A percentile compares a stretch with the other conserved stretches of the same genome.
Conservation (phyloP, 37 sponge, comb jelly and placozoan genomes). For the Crambe crambe region DNA sequence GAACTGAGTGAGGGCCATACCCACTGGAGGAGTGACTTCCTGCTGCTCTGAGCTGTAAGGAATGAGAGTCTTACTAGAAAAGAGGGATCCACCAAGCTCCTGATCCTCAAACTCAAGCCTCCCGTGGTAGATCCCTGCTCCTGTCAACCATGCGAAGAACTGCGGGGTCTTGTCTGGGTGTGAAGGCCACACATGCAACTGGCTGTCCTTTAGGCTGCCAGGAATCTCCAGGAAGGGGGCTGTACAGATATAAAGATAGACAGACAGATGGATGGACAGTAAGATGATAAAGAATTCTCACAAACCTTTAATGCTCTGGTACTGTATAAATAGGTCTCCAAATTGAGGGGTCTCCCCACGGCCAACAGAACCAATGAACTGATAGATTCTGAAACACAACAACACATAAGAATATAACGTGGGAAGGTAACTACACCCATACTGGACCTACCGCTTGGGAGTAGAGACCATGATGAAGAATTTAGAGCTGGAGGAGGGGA, state of each 20-base stretch:
- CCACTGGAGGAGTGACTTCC: constrained; percentile 45
- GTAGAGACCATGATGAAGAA: constrained; percentile 68
- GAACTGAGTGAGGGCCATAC: constrained; percentile 78
- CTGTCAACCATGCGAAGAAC: constrained; percentile 87
- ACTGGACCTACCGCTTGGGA: constrained; percentile 20
- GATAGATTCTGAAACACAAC: constrained; percentile 68
- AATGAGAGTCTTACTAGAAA: constrained; percentile 41
- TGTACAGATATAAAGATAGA: not conserved
- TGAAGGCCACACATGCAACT: constrained; percentile 68
- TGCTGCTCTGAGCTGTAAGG: constrained; percentile 38
- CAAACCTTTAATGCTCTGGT: constrained; percentile 44
- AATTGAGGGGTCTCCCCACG: constrained; percentile 42
- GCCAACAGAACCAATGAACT: constrained; percentile 74
- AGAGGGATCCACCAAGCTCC: constrained; percentile 38
- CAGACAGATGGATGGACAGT: not conserved
- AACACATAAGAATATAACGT: not conserved
- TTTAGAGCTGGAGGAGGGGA: constrained; percentile 34
- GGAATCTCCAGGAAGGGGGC: constrained; percentile 77
- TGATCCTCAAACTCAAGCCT: constrained; percentile 38
- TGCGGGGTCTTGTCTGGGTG: constrained; percentile 33
- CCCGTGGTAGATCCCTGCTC: constrained; percentile 71
- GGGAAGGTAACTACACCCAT: not conserved
- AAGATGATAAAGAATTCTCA: not conserved
- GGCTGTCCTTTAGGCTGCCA: constrained; percentile 54
- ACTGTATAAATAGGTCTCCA: constrained; percentile 35